These are phyloP conservation scores for Ricordea florida DNA, from an alignment of 92 coral and sea anemone genomes.

Conservation along the genomic window DNA sequence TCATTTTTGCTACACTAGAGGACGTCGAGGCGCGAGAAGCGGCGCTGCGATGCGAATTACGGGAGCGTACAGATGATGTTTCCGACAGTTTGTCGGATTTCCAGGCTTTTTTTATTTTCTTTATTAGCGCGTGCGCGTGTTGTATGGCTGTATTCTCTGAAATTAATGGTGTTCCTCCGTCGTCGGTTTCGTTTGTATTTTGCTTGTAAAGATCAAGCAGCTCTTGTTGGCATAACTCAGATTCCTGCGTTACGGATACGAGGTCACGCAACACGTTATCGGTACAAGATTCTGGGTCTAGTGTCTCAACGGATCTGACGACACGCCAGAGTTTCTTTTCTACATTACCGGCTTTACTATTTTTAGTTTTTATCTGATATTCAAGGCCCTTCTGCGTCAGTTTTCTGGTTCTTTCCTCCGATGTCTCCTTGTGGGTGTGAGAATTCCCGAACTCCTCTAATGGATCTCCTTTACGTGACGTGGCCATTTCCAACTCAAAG, in stretches of 20 bases:
- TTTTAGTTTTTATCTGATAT: background rate
- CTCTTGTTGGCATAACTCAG: no score
- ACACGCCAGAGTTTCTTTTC: slow-evolving; percentile 1
- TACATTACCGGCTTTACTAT: background rate
- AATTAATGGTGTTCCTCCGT: background rate
- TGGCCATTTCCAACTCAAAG: no score
- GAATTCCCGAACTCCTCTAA: no score
- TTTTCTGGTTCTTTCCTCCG: background rate
- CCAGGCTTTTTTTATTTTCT: no score
- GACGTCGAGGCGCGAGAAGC: background rate
- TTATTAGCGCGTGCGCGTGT: background rate
- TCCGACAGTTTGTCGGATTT: background rate
- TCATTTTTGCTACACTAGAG: slow-evolving; percentile 11
- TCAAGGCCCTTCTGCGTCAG: background rate
- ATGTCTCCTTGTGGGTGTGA: background rate
- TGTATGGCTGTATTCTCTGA: background rate
- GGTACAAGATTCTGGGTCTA: background rate
- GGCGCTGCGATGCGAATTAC: background rate
- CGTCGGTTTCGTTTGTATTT: background rate
- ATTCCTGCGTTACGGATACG: no score
- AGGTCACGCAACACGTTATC: no score
- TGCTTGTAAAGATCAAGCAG: background rate
- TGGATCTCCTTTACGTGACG: no score
- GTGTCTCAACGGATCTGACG: background rate
- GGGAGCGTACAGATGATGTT: background rate